Conservation (phyloP, 2,888 invertebrate species). For the Ceriagrion tenellum region DNA sequence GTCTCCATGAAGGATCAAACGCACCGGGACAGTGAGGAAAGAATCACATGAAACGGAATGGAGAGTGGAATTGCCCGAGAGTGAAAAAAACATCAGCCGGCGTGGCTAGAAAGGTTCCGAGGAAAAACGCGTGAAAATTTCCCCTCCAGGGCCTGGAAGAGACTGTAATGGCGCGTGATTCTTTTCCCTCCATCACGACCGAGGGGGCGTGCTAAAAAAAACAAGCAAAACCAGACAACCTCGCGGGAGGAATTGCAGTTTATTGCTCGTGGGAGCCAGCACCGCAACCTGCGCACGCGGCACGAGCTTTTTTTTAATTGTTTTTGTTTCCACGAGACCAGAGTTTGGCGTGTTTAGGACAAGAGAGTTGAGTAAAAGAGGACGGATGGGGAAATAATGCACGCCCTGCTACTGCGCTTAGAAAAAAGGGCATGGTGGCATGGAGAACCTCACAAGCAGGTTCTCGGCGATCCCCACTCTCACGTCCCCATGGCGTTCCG, state of each 20-base stretch:
- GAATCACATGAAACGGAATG: too few species aligned
- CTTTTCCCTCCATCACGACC: background rate
- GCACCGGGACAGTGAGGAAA: too few species aligned
- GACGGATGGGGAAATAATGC: background rate
- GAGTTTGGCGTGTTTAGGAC: background rate
- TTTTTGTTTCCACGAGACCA: slow-evolving; percentile 4
- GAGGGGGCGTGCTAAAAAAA: background rate
- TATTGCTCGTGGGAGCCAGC: background rate
- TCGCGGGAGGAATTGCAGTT: background rate
- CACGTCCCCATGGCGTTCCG: too few species aligned
- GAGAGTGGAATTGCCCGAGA: too few species aligned
- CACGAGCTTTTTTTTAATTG: background rate
- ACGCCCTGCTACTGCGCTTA: background rate
- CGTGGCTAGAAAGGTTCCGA: too few species aligned
- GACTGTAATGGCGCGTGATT: background rate
- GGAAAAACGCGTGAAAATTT: too few species aligned
- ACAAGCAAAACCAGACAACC: background rate
- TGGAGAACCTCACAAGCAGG: background rate
- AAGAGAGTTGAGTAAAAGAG: background rate
- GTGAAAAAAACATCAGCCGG: too few species aligned
- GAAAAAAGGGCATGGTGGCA: too few species aligned
- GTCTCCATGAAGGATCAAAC: too few species aligned
- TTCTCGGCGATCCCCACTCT: background rate
- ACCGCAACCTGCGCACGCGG: background rate
- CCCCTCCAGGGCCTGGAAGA: background rate